Evolutionary conservation across 2,888 invertebrate species (phyloP).

Genomic region (Nomada fabriciana): DNA sequence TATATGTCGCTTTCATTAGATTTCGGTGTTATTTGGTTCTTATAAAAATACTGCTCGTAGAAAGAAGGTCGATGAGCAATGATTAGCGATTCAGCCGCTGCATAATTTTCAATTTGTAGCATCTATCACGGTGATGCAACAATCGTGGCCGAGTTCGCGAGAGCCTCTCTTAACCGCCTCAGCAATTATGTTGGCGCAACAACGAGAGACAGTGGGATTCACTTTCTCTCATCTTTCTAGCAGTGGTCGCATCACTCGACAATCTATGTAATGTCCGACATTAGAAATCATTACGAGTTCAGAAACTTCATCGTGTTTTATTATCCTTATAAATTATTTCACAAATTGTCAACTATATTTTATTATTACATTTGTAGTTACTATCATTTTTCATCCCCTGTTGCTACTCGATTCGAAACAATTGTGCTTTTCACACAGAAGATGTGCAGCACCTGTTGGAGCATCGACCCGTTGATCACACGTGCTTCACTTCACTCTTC

Average conservation of each 20-base stretch:
- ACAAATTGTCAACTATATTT: too few relatives aligned
- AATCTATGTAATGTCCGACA: slow-evolving; percentile 16
- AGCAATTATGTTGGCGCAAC: slow-evolving; percentile 71
- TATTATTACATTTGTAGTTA: too few relatives aligned
- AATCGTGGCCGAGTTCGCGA: slow-evolving; percentile 34
- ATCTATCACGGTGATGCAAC: slow-evolving; percentile 44
- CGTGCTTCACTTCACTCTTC: too few relatives aligned
- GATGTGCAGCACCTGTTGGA: too few relatives aligned
- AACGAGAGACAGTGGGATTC: slow-evolving; percentile 55
- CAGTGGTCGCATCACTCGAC: slow-evolving; percentile 42
- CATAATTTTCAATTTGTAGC: slow-evolving; percentile 37
- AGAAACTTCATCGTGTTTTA: neutral
- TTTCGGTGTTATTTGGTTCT: too few relatives aligned
- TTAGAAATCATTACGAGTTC: neutral
- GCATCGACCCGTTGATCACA: too few relatives aligned
- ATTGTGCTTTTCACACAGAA: too few relatives aligned
- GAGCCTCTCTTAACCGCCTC: slow-evolving; percentile 41
- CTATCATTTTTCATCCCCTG: too few relatives aligned
- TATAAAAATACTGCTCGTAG: too few relatives aligned
- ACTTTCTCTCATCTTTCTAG: slow-evolving; percentile 70
- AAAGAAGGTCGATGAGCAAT: neutral
- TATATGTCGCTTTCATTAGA: too few relatives aligned
- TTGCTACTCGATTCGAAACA: too few relatives aligned
- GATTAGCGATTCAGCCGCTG: neutral
- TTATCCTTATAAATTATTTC: too few relatives aligned